These are phyloP conservation scores for Echinometra lucunter DNA, from an alignment of 53 echinoderm and acorn worm species.

Conservation along the genomic window DNA sequence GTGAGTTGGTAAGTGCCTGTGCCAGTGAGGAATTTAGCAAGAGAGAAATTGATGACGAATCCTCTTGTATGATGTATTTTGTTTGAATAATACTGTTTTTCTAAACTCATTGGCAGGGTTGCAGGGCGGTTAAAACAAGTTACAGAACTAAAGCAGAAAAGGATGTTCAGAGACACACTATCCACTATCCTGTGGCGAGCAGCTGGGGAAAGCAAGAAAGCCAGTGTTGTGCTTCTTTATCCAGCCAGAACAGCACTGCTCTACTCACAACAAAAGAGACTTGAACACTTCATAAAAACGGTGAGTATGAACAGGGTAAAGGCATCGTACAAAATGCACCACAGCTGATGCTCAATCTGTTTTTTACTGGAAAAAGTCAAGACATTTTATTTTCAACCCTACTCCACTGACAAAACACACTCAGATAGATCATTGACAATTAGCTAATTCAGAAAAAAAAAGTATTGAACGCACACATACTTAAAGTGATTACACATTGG, in stretches of 20 bases:
- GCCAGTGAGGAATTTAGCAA: neutral
- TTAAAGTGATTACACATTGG: too few species aligned
- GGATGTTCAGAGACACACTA: constrained; percentile 77
- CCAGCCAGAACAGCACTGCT: constrained; percentile 77
- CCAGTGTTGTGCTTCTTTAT: constrained; percentile 76
- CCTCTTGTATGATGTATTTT: too few species aligned
- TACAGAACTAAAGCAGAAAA: constrained; percentile 70
- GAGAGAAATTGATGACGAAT: neutral
- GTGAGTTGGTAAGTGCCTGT: neutral
- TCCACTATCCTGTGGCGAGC: constrained; percentile 84
- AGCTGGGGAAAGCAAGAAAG: constrained; percentile 78
- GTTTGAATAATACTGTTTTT: too few species aligned
- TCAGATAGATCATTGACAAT: neutral
- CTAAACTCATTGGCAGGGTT: constrained; percentile 29
- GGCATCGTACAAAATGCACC: too few species aligned
- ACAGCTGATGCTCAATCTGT: too few species aligned
- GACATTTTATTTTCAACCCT: neutral
- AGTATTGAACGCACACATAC: too few species aligned
- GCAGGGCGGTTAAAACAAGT: constrained; percentile 39
- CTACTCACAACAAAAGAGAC: constrained; percentile 83
- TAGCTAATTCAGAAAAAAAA: too few species aligned
- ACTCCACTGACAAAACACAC: neutral
- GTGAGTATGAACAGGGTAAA: constrained; percentile 65
- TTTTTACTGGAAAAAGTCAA: too few species aligned
- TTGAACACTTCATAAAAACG: constrained; percentile 80